Base-by-base conservation (phyloP, 2,113 vertebrate genomes). In the Aspidoscelis tigris region DNA sequence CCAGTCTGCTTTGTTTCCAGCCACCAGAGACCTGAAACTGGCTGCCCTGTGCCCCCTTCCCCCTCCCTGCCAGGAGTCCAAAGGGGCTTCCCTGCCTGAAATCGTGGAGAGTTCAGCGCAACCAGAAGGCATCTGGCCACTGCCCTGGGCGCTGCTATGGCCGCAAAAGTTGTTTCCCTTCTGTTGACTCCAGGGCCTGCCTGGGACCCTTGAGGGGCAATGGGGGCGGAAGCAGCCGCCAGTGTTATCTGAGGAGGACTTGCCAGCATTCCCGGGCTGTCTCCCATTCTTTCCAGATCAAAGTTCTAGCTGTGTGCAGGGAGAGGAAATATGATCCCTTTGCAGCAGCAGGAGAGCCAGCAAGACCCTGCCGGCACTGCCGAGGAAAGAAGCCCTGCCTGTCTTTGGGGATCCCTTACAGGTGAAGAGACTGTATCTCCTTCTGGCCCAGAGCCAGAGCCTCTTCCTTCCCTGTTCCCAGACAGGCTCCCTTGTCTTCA, bases 381-480 rank as follows among this genome's bases (percentile, higher is more conserved):
- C 26, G 72, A 5, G 72, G 41, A 74, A 22, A 11, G 18, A 41
- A 47, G 72, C 7, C 24, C 43, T 18, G 73, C 33, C 33, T 33
- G 14, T 24, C 14, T 8, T 5, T 66, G 65, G 65, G 21, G 21
- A 66, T 87, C 81, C 80, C 20, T 83, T 87, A 89, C 88, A 83
- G 84, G 87, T 11, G 53, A 61, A 6, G n/a, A 2, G 47, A 50
- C 8, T 50, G 33, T 72, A 47, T 3, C 64, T 4, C 20, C 58
- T 86, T 69, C 47, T 83, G 85, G 82, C 83, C 70, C 76, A 77
- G 43, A 39, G 58, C 66, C 39, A 87, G 22, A 81, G 83, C 73
- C 50, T 1, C 43, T 20, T 6, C 79, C 90, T 50, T 76, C 84
- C 81, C 74, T 90, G 91, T 90, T 82, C 76, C 72, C 4, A 72